phyloP scores from a whole-genome alignment of 1,140 invertebrate genomes.

The Glossosoma conforme region DNA sequence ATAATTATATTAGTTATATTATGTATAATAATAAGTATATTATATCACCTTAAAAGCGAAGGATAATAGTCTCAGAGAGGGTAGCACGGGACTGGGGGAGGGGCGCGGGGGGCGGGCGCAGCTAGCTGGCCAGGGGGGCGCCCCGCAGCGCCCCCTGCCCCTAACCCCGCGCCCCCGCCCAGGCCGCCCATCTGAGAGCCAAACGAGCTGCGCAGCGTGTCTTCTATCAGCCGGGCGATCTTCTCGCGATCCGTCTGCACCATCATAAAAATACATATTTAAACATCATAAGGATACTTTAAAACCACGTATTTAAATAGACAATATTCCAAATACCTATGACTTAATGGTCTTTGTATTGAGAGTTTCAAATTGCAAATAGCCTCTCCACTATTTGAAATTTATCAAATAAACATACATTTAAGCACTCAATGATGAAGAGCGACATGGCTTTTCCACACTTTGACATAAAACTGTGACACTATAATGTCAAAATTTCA shows the following conservation, averaged over 20 bases:
- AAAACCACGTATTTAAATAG: constrained; percentile 16
- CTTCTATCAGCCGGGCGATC: constrained; percentile 66
- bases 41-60: constrained; percentile 32
- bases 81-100: constrained; percentile 19
- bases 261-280: constrained; percentile 25
- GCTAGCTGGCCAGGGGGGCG: constrained; percentile 31
- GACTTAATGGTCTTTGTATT: no score
- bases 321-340: no score
- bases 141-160: constrained; percentile 4
- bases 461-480: no score
- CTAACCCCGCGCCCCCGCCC: constrained; percentile 5
- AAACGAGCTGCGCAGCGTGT: constrained; percentile 58
- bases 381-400: no score
- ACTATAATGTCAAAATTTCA: no score
- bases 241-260: constrained; percentile 63
- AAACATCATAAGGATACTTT: constrained; percentile 33
- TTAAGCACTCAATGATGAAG: no score
- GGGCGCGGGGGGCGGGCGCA: constrained; percentile 25
- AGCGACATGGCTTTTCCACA: no score
- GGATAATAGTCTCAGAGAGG: constrained; percentile 26
- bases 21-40: constrained; percentile 23
- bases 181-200: constrained; percentile 30
- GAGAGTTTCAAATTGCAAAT: no score
- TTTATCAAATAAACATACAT: no score
- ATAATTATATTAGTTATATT: constrained; percentile 29